phyloP scores from a whole-genome alignment of 2,113 vertebrate genomes.

The Thomomys bottae region DNA sequence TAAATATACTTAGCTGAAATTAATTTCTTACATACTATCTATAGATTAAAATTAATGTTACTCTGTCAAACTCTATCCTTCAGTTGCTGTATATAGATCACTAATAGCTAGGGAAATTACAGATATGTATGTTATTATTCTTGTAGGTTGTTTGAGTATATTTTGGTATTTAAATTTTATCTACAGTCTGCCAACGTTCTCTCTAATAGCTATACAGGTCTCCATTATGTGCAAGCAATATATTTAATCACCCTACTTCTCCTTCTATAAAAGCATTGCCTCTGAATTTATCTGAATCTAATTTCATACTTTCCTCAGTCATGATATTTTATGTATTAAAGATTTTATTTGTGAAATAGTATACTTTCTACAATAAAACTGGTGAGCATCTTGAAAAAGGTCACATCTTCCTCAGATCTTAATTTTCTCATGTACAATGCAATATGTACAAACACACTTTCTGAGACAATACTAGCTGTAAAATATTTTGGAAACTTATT shows the following conservation, averaged over 20 bases:
- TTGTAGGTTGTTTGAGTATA: not conserved
- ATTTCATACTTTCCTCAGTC: not conserved
- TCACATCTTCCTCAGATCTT: not conserved
- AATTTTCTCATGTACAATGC: not conserved
- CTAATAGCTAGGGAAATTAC: not conserved
- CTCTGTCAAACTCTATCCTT: not conserved
- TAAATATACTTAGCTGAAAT: not conserved
- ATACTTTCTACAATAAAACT: slow-evolving; percentile 42
- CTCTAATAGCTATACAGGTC: not conserved
- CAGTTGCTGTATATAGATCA: not conserved
- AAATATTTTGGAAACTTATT: slow-evolving; percentile 41
- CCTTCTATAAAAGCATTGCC: not conserved
- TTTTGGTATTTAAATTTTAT: not conserved
- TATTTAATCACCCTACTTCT: not conserved
- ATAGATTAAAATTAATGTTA: not conserved
- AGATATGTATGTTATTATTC: too few relatives aligned
- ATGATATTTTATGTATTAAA: not conserved
- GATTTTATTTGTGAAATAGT: not conserved
- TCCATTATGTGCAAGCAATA: not conserved
- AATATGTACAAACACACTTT: not conserved
- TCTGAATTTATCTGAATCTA: not conserved
- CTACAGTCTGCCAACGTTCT: not conserved
- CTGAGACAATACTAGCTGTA: not conserved
- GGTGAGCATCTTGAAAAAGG: not conserved
- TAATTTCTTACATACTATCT: slow-evolving; percentile 25